These are phyloP conservation scores for Antennarius maculatus DNA, from an alignment of 2,797 vertebrate species.

Conservation along the genomic window DNA sequence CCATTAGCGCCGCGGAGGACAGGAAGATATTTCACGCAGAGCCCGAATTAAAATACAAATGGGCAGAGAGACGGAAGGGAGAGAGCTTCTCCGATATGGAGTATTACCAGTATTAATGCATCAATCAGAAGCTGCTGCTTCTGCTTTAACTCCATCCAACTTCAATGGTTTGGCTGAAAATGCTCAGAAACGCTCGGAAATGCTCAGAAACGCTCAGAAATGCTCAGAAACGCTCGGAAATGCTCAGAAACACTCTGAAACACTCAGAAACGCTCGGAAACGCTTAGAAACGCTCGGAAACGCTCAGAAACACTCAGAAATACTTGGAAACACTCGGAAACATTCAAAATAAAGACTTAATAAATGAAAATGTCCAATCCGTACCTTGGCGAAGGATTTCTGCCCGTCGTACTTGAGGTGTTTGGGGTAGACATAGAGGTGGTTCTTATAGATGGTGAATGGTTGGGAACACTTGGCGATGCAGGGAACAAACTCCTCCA, in stretches of 20 bases:
- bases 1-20: conserved; percentile 1
- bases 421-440: conserved; percentile 95
- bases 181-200: too few species aligned
- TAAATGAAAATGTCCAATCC: too few species aligned
- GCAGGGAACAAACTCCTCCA: conserved; percentile 96
- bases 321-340: neutral
- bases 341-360: neutral
- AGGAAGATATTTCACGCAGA: conserved; percentile 10
- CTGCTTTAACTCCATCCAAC: conserved; percentile 50
- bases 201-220: too few species aligned
- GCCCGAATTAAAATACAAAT: conserved; percentile 29
- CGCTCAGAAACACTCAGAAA: too few species aligned
- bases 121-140: conserved; percentile 58
- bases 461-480: conserved; percentile 95
- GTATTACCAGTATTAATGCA: conserved; percentile 43
- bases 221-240: too few species aligned
- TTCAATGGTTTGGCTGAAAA: conserved; percentile 34
- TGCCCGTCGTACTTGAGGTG: conserved; percentile 96
- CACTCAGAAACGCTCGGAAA: too few species aligned
- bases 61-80: conserved; percentile 20
- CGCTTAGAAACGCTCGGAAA: too few species aligned
- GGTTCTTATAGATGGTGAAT: conserved; percentile 95
- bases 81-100: neutral
- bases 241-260: too few species aligned
- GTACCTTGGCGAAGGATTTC: conserved; percentile 94